Conservation (phyloP, 2,113 vertebrate species). For the Ammospiza nelsoni region DNA sequence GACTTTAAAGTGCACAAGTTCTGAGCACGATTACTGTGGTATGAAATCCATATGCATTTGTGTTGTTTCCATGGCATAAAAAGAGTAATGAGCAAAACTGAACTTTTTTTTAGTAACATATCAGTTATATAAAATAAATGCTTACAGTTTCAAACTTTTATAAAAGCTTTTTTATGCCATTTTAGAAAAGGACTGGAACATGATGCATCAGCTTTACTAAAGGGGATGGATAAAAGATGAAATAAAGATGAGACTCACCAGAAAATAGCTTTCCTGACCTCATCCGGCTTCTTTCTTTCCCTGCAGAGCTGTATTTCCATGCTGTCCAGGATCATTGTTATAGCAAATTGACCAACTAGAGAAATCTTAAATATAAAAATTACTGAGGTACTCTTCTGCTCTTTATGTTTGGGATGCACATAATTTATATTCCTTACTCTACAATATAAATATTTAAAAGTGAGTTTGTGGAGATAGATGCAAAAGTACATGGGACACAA, state of each 20-base stretch:
- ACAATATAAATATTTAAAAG: not conserved
- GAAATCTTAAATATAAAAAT: conserved; percentile 4
- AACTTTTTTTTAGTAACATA: not conserved
- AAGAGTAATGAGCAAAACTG: not conserved
- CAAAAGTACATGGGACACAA: not conserved
- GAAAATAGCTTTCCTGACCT: conserved; percentile 38
- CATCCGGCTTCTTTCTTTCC: not conserved
- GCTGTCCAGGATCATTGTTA: not conserved
- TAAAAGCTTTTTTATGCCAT: not conserved
- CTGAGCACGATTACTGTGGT: not conserved
- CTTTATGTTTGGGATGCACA: not conserved
- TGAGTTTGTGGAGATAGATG: not conserved
- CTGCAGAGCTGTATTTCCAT: not conserved
- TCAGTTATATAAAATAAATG: not conserved
- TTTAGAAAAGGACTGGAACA: not conserved
- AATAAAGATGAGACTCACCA: conserved; percentile 32
- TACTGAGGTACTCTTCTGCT: not conserved
- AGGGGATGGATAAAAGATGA: not conserved
- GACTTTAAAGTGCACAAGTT: not conserved
- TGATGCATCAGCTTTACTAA: not conserved
- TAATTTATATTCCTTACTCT: not conserved
- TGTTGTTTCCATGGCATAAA: not conserved
- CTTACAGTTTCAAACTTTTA: not conserved
- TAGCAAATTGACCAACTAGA: not conserved
- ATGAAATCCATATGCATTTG: not conserved